Conservation (phyloP, 1,140 invertebrate genomes). For the Pemphigus obesinymphae region DNA sequence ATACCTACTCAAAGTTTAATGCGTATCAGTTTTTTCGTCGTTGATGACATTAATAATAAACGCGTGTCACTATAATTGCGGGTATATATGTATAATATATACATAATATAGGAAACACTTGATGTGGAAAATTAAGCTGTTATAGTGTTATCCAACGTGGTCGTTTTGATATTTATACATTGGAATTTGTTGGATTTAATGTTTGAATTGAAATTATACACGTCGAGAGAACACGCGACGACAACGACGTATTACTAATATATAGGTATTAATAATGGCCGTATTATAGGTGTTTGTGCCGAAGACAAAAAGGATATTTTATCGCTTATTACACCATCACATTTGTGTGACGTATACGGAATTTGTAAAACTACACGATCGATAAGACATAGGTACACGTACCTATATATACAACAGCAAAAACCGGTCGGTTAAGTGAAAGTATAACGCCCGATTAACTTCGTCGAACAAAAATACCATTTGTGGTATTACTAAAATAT, state of each 20-base stretch:
- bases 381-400: neutral
- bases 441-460: constrained; percentile 34
- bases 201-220: neutral
- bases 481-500: constrained; percentile 30
- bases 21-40: too few relatives aligned
- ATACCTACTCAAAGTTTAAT: too few relatives aligned
- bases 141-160: too few relatives aligned
- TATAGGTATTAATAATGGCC: too few relatives aligned
- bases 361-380: constrained; percentile 30
- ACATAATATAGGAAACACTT: too few relatives aligned
- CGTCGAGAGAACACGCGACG: neutral
- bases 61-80: too few relatives aligned
- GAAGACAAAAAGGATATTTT: constrained; percentile 13
- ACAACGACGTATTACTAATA: too few relatives aligned
- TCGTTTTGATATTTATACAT: too few relatives aligned
- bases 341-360: constrained; percentile 23
- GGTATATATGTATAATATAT: too few relatives aligned
- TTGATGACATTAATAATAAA: too few relatives aligned
- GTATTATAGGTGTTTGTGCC: neutral
- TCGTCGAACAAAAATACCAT: constrained; percentile 33
- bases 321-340: constrained; percentile 17
- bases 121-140: neutral
- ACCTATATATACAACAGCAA: neutral
- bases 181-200: neutral
- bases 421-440: constrained; percentile 40